Percentiles rank a stretch among this genome's conserved stretches.
phyloP scores from a whole-genome alignment of 2,113 vertebrate genomes.

The Nettapus auritus region DNA sequence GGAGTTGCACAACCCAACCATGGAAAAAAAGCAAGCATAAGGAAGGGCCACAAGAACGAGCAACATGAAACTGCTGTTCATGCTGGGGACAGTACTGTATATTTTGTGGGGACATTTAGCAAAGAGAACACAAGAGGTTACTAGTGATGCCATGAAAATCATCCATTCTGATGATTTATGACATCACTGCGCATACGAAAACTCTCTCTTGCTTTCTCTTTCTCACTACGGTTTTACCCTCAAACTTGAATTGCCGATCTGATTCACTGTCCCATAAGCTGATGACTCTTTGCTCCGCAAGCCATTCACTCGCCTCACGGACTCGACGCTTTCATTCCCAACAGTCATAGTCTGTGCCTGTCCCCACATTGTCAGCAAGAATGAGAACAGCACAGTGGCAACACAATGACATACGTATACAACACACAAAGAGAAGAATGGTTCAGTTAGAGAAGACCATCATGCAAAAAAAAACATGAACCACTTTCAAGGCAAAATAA shows the following conservation, averaged over 20 bases:
- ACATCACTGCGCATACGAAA: background rate
- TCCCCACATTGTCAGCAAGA: slow-evolving; percentile 72
- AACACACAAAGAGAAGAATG: slow-evolving; percentile 70
- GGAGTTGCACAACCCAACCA: background rate
- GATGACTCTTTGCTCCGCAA: slow-evolving; percentile 71
- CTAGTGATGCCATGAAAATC: slow-evolving; percentile 51
- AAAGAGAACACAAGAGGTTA: slow-evolving; percentile 53
- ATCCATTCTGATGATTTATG: slow-evolving; percentile 44
- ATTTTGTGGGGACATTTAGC: background rate
- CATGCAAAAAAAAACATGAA: slow-evolving; percentile 26
- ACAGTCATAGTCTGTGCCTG: slow-evolving; percentile 68
- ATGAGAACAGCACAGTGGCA: slow-evolving; percentile 50
- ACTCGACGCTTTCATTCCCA: slow-evolving; percentile 69
- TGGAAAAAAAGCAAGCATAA: background rate
- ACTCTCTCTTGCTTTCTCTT: slow-evolving; percentile 52
- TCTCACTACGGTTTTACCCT: slow-evolving; percentile 70
- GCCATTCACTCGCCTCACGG: slow-evolving; percentile 69
- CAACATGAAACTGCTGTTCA: slow-evolving; percentile 38
- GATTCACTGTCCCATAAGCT: slow-evolving; percentile 73
- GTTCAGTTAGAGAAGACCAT: slow-evolving; percentile 39
- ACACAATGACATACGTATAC: background rate
- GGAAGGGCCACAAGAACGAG: background rate
- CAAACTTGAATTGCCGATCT: slow-evolving; percentile 73
- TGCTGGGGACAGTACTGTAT: slow-evolving; percentile 25
- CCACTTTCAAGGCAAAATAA: slow-evolving; percentile 37